These are phyloP conservation scores for Noctuana brunneofusca DNA, from an alignment of 2,888 invertebrate genomes.

Conservation along the genomic window DNA sequence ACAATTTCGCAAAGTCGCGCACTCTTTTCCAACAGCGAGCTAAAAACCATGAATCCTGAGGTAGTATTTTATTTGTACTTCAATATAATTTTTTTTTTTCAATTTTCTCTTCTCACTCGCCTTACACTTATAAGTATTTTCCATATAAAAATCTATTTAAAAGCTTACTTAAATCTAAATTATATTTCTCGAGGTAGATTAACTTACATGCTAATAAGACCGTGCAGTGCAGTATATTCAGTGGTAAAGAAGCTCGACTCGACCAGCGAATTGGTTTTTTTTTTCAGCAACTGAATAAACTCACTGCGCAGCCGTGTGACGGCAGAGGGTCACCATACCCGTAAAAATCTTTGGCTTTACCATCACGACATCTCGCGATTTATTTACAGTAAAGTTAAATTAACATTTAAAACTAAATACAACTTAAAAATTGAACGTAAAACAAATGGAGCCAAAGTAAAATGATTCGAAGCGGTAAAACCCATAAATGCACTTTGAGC, in stretches of 20 bases:
- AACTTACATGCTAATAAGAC: constrained; percentile 70
- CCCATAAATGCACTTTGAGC: constrained; percentile 58
- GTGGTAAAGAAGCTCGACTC: constrained; percentile 33
- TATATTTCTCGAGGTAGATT: constrained; percentile 82
- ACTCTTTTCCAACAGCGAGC: constrained; percentile 51
- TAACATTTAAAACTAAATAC: constrained; percentile 51
- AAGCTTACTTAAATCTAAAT: constrained; percentile 74
- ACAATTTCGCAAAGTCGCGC: constrained; percentile 51
- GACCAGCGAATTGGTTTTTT: constrained; percentile 36
- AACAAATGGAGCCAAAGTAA: constrained; percentile 55
- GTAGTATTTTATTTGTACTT: constrained; percentile 83
- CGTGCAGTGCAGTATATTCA: constrained; percentile 59
- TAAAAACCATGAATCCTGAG: constrained; percentile 77
- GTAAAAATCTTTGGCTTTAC: constrained; percentile 83
- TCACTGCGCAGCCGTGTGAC: constrained; percentile 71
- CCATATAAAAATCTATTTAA: constrained; percentile 81
- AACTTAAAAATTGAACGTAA: constrained; percentile 47
- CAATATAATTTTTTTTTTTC: constrained; percentile 60
- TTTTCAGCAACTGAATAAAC: constrained; percentile 49
- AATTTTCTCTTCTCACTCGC: constrained; percentile 70
- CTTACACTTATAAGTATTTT: constrained; percentile 63
- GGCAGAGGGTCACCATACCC: constrained; percentile 83
- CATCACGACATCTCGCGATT: constrained; percentile 82
- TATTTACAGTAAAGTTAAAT: constrained; percentile 61
- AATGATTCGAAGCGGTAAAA: constrained; percentile 45